Conservation (phyloP, 2,888 invertebrate genomes). For the Luperina nickerlii region DNA sequence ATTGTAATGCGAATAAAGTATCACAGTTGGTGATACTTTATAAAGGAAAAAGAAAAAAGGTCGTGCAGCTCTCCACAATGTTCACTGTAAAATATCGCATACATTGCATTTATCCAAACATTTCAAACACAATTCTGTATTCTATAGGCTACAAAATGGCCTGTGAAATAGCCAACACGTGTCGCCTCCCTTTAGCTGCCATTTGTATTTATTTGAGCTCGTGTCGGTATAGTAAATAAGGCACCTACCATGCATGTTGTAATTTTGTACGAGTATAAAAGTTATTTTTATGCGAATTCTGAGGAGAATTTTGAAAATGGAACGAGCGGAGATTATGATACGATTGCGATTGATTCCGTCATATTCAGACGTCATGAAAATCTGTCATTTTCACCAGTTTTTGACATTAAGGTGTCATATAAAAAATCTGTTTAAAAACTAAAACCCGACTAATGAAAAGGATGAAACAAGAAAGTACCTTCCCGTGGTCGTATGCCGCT, state of each 20-base stretch:
- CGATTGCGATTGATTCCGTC: too few species aligned
- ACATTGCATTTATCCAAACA: background rate
- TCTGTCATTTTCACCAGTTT: too few species aligned
- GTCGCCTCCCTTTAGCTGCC: conserved; percentile 8
- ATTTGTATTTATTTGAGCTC: conserved; percentile 19
- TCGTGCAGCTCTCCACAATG: too few species aligned
- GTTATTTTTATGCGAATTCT: background rate
- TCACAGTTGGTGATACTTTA: background rate
- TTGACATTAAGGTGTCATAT: too few species aligned
- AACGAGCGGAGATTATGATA: background rate
- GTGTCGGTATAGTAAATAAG: background rate
- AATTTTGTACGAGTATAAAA: background rate
- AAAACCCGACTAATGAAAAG: too few species aligned
- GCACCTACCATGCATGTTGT: background rate
- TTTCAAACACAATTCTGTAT: background rate
- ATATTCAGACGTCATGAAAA: too few species aligned
- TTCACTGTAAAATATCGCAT: background rate
- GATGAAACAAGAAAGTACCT: too few species aligned
- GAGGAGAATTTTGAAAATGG: background rate
- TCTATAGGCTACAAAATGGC: conserved; percentile 5
- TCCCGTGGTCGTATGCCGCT: too few species aligned
- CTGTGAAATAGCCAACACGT: conserved; percentile 23
- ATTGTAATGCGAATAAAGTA: background rate
- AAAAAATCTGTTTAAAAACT: too few species aligned
- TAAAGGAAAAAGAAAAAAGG: background rate